phyloP scores from a whole-genome alignment of 1,140 invertebrate species.

The Tetramorium simillimum region DNA sequence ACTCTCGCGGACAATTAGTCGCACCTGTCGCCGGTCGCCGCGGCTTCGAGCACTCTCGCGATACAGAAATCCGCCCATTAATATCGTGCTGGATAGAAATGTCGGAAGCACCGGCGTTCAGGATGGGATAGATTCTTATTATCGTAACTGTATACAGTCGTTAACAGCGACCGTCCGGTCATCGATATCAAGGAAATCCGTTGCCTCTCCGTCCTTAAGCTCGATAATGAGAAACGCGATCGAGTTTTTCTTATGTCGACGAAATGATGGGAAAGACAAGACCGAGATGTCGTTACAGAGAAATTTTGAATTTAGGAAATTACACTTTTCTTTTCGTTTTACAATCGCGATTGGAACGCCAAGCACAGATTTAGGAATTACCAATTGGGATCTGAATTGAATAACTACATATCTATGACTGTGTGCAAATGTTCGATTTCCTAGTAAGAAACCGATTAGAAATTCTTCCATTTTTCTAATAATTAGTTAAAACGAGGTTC shows the following conservation, averaged over 20 bases:
- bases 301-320: not conserved
- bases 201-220: not conserved
- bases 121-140: slow-evolving; percentile 34
- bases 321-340: not conserved
- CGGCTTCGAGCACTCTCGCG: slow-evolving; percentile 32
- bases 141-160: slow-evolving; percentile 50
- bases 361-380: too few species aligned
- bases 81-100: slow-evolving; percentile 30
- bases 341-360: too few species aligned
- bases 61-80: slow-evolving; percentile 56
- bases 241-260: not conserved
- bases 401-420: too few species aligned
- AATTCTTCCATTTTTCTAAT: too few species aligned
- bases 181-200: slow-evolving; percentile 50
- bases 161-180: slow-evolving; percentile 6
- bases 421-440: too few species aligned
- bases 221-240: slow-evolving; percentile 13
- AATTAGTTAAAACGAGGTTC: too few species aligned
- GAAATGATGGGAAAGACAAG: not conserved
- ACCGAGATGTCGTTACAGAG: not conserved
- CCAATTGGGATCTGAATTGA: too few species aligned
- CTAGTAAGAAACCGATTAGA: too few species aligned
- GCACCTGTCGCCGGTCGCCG: slow-evolving; percentile 54
- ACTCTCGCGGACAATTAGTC: slow-evolving; percentile 58
- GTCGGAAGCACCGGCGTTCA: slow-evolving; percentile 37